phyloP scores from a whole-genome alignment of 1,140 invertebrate species.

The Hyles euphorbiae region DNA sequence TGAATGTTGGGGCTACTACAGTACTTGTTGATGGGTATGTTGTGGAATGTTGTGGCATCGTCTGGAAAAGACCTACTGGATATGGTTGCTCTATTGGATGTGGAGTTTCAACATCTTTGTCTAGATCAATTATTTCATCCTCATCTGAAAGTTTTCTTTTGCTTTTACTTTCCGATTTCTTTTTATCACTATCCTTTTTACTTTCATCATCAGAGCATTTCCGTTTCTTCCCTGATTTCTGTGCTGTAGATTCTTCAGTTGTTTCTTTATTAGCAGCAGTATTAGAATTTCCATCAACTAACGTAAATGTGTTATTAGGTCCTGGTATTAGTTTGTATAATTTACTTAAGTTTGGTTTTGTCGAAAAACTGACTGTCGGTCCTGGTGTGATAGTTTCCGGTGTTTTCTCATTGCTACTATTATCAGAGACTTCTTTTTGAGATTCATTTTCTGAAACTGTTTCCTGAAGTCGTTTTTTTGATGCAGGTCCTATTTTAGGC shows the following conservation, averaged over 20 bases:
- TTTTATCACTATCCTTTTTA: conserved; percentile 10
- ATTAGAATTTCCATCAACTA: conserved; percentile 45
- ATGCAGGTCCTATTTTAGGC: conserved; percentile 58
- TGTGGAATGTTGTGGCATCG: conserved; percentile 29
- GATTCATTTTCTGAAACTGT: conserved; percentile 7
- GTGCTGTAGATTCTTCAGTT: conserved; percentile 6
- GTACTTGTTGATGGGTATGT: conserved; percentile 11
- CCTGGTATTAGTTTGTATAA: conserved; percentile 58
- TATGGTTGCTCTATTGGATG: conserved; percentile 39
- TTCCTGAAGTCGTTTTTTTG: conserved; percentile 35
- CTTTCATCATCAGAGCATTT: conserved; percentile 13
- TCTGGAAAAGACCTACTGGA: conserved; percentile 61
- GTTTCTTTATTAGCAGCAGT: conserved; percentile 6
- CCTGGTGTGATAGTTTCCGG: not conserved
- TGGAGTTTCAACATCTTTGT: conserved; percentile 9
- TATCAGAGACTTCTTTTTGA: not conserved
- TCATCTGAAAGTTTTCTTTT: conserved; percentile 4
- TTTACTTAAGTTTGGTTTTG: conserved; percentile 40
- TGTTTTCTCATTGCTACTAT: not conserved
- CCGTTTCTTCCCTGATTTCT: conserved; percentile 14
- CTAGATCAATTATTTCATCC: conserved; percentile 19
- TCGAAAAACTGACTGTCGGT: conserved; percentile 42
- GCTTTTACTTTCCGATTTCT: not conserved
- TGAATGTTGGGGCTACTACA: conserved; percentile 26
- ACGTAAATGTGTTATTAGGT: conserved; percentile 59